Percentiles rank a stretch among this genome's conserved stretches.
Conservation (phyloP, 1,140 invertebrate genomes). For the Leptinotarsa undecemlineata region DNA sequence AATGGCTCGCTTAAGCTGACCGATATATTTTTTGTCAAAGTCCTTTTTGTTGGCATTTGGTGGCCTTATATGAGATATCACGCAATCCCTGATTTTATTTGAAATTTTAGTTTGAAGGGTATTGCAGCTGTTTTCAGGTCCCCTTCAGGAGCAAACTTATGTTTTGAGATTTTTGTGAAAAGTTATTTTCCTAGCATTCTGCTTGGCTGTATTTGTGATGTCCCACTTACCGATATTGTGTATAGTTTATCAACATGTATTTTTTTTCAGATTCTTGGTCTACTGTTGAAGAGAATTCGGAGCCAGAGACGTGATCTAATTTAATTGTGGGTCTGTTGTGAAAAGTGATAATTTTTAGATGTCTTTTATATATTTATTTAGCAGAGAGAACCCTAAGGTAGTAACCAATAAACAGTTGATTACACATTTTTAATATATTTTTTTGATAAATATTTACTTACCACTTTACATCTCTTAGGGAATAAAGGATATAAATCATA, state of each 20-base stretch:
- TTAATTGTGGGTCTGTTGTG: background rate
- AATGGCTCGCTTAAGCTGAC: too few relatives aligned
- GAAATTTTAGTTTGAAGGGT: too few relatives aligned
- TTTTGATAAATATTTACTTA: background rate
- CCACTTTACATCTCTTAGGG: background rate
- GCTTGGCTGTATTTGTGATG: too few relatives aligned
- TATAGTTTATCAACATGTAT: background rate
- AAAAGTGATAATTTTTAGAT: background rate
- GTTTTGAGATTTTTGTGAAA: too few relatives aligned
- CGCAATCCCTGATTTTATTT: too few relatives aligned
- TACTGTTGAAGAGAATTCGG: background rate
- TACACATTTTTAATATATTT: background rate
- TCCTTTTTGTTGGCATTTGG: too few relatives aligned
- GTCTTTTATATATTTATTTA: constrained; percentile 7
- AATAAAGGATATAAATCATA: background rate
- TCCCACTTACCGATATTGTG: background rate
- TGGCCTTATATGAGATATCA: too few relatives aligned
- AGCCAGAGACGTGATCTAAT: background rate
- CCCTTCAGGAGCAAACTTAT: too few relatives aligned
- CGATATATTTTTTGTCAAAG: too few relatives aligned
- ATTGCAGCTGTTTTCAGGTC: too few relatives aligned
- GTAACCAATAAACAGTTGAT: background rate
- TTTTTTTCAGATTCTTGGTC: constrained; percentile 9
- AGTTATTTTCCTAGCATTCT: too few relatives aligned
- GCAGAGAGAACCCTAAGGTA: background rate